Conservation (phyloP, 2,888 invertebrate genomes). For the Deilephila porcellus region DNA sequence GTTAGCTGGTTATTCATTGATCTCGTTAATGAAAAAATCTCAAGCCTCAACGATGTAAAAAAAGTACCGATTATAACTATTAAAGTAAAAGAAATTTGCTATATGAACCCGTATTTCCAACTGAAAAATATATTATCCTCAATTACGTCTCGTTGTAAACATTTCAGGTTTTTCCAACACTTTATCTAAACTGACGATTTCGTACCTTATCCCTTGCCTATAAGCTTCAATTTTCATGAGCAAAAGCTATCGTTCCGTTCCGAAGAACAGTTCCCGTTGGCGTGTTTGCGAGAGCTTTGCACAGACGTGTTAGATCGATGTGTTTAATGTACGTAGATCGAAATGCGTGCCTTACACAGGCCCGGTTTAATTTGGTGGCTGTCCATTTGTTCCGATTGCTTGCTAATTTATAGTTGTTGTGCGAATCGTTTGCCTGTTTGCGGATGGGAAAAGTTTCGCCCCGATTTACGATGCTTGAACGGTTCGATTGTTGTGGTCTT, state of each 20-base stretch:
- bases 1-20: neutral
- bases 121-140: neutral
- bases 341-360: constrained; percentile 58
- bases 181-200: constrained; percentile 35
- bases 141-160: constrained; percentile 13
- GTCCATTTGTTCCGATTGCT: constrained; percentile 83
- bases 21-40: too few relatives aligned
- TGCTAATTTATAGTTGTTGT: constrained; percentile 75
- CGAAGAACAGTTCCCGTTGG: constrained; percentile 65
- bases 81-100: too few relatives aligned
- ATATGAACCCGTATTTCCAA: neutral
- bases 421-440: constrained; percentile 60
- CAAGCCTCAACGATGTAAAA: too few relatives aligned
- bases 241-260: neutral
- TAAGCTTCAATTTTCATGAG: neutral
- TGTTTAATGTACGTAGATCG: constrained; percentile 80
- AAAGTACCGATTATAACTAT: too few relatives aligned
- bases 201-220: constrained; percentile 30
- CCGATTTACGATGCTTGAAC: constrained; percentile 19
- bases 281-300: constrained; percentile 77
- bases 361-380: constrained; percentile 80
- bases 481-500: constrained; percentile 17
- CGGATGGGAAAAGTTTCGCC: constrained; percentile 36
- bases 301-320: constrained; percentile 82
- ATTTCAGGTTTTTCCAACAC: neutral